Base-by-base conservation (phyloP, 37 sponge, comb jelly and placozoan genomes). In the Hexactinellida sp. region DNA sequence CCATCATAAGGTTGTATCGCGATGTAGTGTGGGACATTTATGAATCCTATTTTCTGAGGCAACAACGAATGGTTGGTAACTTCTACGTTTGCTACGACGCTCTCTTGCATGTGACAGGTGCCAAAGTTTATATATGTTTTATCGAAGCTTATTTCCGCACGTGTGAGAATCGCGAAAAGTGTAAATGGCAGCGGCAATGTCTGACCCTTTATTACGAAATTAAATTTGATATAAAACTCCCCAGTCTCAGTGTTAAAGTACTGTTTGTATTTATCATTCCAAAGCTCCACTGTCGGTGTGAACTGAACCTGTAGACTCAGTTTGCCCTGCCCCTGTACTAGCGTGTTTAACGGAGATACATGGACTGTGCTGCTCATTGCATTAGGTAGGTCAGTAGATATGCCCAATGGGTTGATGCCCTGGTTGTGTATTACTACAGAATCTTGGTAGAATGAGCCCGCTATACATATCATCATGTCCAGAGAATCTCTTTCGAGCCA, bases 1-100 rank as follows among this genome's bases (percentile, higher is more conserved):
- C 97, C 97, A 88, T 96, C 94, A 63, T 82, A 84, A 28, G 97
- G 97, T 54, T 94, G 97, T 1, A 96, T 85, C 9, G 88, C 86
- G 19, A 96, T 84, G 19, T 35, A 87, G 84, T 89, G 87, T 5
- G 94, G 94, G 0, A 94, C 86, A 24, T 88, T 37, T 23, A 96
- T 85, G 47, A 96, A 96, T 1, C 97, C 97, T 89, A 91, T 89
- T 36, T 85, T 36, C 90, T 96, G 97, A 9, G 93, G 91, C 5
- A 96, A 90, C 0, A 83, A 13, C 0, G 91, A 91, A 28, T 87
- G 89, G 88, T 94, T 96, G 82, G 89, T 91, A 23, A 96, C 0
- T 36, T 84, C 32, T 16, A 96, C 52, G 9, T 88, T 82, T 39
- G 84, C 30, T 9, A 87, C 55, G 38, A 92, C 93, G 25, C 91